Evolutionary conservation across 1,140 invertebrate genomes (phyloP).

Genomic region (Pseudomyrmex flavicornis): DNA sequence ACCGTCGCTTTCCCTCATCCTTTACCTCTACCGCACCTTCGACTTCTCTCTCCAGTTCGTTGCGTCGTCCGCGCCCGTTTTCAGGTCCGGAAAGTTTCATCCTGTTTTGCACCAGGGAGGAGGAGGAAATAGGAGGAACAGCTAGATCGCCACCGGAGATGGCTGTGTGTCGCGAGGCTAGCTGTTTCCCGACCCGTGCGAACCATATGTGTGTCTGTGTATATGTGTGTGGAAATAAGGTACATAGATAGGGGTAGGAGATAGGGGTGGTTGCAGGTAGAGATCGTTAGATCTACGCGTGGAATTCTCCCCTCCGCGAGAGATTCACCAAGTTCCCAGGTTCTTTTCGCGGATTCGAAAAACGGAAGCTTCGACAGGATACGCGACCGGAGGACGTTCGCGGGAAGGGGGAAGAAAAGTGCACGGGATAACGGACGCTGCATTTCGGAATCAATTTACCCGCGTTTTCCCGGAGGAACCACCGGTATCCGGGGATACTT

Average conservation of each 20-base stretch:
- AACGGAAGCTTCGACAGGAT: conserved; percentile 40
- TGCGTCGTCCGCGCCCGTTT: conserved; percentile 11
- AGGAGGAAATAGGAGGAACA: not conserved
- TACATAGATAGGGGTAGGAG: not conserved
- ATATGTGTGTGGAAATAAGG: not conserved
- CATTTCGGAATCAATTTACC: conserved; percentile 72
- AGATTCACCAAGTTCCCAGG: not conserved
- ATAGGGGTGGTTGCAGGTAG: conserved; percentile 31
- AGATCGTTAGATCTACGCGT: conserved; percentile 55
- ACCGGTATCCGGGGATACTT: conserved; percentile 60
- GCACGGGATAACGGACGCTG: conserved; percentile 59
- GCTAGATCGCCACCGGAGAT: conserved; percentile 47
- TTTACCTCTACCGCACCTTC: conserved; percentile 25
- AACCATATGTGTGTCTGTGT: conserved; percentile 1
- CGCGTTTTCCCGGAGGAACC: not conserved
- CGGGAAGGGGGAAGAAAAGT: conserved; percentile 7
- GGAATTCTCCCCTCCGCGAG: conserved; percentile 36
- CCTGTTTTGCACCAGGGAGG: conserved; percentile 69
- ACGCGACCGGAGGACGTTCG: not conserved
- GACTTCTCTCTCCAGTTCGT: conserved; percentile 22
- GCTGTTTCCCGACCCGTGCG: conserved; percentile 13
- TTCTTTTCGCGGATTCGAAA: not conserved
- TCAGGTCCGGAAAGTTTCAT: conserved; percentile 73
- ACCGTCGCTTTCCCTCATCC: conserved; percentile 13
- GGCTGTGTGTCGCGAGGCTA: conserved; percentile 41